Evolutionary conservation across 2,888 invertebrate species (phyloP).

Genomic region (Helleia helle): DNA sequence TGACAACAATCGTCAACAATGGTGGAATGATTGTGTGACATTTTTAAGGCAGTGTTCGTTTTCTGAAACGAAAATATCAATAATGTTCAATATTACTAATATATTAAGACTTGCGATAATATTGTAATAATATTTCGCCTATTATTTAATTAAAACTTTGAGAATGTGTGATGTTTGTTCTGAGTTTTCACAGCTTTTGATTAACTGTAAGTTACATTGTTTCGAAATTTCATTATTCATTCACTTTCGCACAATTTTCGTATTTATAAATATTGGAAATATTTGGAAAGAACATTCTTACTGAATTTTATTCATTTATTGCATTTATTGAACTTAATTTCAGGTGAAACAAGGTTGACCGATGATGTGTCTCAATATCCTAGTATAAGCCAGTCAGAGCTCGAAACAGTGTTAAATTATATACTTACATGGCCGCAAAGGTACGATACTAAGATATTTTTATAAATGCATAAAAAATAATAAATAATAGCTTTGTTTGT

Average conservation of each 20-base stretch:
- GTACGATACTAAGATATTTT: no score
- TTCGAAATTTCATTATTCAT: conserved; percentile 50
- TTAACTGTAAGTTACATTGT: conserved; percentile 75
- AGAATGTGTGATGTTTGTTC: conserved; percentile 94
- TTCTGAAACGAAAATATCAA: conserved; percentile 67
- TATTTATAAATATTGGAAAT: conserved; percentile 7
- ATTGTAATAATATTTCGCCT: conserved; percentile 59
- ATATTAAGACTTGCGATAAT: conserved; percentile 51
- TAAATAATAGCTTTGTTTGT: background rate
- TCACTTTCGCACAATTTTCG: conserved; percentile 24
- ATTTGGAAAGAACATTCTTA: background rate
- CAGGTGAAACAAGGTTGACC: conserved; percentile 86
- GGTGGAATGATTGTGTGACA: conserved; percentile 69
- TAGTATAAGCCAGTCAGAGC: conserved; percentile 83
- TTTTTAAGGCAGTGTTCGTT: conserved; percentile 61
- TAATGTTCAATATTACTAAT: conserved; percentile 59
- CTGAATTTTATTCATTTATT: background rate
- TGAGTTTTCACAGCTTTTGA: conserved; percentile 93
- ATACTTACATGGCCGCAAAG: conserved; percentile 93
- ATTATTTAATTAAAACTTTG: conserved; percentile 66
- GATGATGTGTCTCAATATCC: conserved; percentile 85
- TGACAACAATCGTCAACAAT: conserved; percentile 72
- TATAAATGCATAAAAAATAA: no score
- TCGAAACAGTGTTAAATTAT: conserved; percentile 87
- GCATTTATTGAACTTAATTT: conserved; percentile 56